These are phyloP conservation scores for Percopsis transmontana DNA, from an alignment of 2,113 vertebrate species.

Conservation along the genomic window DNA sequence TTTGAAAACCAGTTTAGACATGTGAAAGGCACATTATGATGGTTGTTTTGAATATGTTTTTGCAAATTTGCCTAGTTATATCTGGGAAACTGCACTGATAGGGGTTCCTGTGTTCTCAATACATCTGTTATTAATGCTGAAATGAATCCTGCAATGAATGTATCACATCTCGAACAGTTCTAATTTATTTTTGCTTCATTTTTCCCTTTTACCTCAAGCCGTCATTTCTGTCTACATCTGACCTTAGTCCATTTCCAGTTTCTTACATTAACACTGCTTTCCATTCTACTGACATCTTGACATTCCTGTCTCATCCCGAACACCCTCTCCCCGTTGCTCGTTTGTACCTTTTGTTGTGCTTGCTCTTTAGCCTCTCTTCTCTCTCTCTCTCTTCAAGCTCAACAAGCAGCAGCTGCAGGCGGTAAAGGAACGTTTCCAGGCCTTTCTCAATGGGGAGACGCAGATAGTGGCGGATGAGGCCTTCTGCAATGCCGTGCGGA, in stretches of 20 bases:
- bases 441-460: constrained; percentile 92
- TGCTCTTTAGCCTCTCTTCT: neutral
- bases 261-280: neutral
- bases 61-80: too few relatives aligned
- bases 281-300: neutral
- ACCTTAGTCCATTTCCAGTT: neutral
- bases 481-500: constrained; percentile 94
- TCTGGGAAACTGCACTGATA: too few relatives aligned
- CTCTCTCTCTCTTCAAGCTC: constrained; percentile 74
- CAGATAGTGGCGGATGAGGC: constrained; percentile 96
- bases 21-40: too few relatives aligned
- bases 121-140: too few relatives aligned
- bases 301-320: neutral
- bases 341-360: neutral
- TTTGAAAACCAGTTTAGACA: too few relatives aligned
- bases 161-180: too few relatives aligned
- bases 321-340: neutral
- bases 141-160: too few relatives aligned
- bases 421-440: constrained; percentile 89
- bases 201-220: too few relatives aligned
- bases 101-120: too few relatives aligned
- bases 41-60: too few relatives aligned
- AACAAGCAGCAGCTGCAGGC: constrained; percentile 94
- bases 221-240: neutral
- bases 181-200: neutral